Base-by-base conservation (phyloP, 2,797 vertebrate genomes). In the Sarcophilus harrisii region DNA sequence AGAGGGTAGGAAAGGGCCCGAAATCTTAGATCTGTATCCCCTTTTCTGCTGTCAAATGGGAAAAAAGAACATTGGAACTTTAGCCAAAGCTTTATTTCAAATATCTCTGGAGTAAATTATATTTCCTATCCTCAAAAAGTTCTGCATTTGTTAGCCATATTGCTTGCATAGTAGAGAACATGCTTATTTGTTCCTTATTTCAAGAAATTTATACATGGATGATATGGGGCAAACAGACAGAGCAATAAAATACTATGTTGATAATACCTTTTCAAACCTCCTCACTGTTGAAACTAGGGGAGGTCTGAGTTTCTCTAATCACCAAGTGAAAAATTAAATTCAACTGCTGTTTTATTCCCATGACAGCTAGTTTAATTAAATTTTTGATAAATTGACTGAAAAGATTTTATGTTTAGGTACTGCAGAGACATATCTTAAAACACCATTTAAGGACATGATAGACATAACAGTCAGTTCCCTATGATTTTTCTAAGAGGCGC, bases 261-360 rank as follows among this genome's bases (percentile, higher is more conserved):
- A 55, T 9, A 62, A 38, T 90, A 1, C 49, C 73, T 93, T 95
- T 94, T n/a, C 52, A 95, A n/a, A 89, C n/a, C 4, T 57, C 52
- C 54, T 91, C 87, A 91, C 9, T 92, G 10, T 27, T 89, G 91
- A 93, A 62, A 30, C 58, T 92, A 58, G 32, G n/a, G 32, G 91
- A 93, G 49, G 24, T 18, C 62, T 91, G 5, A 58, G 27, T 81
- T 73, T 21, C 24, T 29, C 52, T 21, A n/a, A 92, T 59, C 0
- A 16, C 93, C 58, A 87, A 93, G 18, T 27, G 66, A 96, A 90
- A 93, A 2, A 5, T 96, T 59, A 93, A 81, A 89, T 91, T 58
- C 95, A 62, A 62, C n/a, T 93, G 66, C 73, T 90, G 52, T 97
- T 97, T 96, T 95, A 49, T 97, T 93, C 92, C 58, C 18, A 27